phyloP scores from a whole-genome alignment of 2,113 vertebrate species.

The Otus sunia region DNA sequence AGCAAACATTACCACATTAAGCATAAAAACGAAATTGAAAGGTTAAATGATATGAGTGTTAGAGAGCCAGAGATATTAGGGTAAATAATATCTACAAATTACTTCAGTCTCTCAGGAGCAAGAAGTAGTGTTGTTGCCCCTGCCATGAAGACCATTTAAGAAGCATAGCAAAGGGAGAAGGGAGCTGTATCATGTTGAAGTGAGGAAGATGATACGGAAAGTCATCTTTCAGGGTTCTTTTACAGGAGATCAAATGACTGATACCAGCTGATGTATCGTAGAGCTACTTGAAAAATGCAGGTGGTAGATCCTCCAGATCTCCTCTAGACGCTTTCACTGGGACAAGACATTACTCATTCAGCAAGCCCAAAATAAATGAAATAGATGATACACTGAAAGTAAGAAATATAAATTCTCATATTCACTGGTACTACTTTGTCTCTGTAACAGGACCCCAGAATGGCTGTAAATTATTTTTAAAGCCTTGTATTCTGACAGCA shows the following conservation, averaged over 20 bases:
- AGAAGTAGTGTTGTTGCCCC: not conserved
- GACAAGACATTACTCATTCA: not conserved
- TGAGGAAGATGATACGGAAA: not conserved
- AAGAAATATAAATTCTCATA: not conserved
- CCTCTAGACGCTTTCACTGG: not conserved
- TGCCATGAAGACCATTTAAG: not conserved
- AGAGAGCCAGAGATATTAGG: not conserved
- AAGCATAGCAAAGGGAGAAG: not conserved
- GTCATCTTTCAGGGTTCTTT: not conserved
- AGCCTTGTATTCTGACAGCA: not conserved
- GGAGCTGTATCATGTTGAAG: not conserved
- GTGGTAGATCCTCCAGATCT: not conserved
- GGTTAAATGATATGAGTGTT: not conserved
- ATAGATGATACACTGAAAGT: not conserved
- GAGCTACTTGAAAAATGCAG: slow-evolving; percentile 1
- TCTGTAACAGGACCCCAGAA: not conserved
- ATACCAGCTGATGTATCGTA: not conserved
- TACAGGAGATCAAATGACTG: not conserved
- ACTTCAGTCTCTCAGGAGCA: not conserved
- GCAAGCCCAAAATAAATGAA: not conserved
- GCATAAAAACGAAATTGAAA: not conserved
- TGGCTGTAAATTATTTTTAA: not conserved
- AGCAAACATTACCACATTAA: not conserved
- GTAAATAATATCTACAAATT: slow-evolving; percentile 15
- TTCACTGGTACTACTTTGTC: not conserved